phyloP scores from a whole-genome alignment of 2,888 invertebrate species.

The Caenorhabditis sp. region DNA sequence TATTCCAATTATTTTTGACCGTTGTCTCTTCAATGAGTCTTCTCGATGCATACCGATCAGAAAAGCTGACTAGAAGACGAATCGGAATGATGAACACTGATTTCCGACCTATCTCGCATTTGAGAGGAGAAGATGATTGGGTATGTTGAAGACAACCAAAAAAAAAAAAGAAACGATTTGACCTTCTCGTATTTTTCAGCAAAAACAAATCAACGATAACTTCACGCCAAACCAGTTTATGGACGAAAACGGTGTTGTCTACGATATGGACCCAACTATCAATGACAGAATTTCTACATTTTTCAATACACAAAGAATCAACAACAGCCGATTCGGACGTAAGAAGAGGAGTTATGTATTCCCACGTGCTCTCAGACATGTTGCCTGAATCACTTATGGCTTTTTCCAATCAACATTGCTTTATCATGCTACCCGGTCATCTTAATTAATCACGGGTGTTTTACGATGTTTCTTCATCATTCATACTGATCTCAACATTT shows the following conservation, averaged over 20 bases:
- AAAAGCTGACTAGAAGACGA: conserved; percentile 39
- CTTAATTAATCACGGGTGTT: not conserved
- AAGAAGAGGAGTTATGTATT: conserved; percentile 32
- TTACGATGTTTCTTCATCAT: not conserved
- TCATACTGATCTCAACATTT: not conserved
- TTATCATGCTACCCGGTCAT: not conserved
- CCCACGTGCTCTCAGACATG: conserved; percentile 4
- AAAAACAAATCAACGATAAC: conserved; percentile 48
- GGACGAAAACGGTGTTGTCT: conserved; percentile 54
- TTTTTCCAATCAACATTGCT: not conserved
- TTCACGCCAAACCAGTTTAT: conserved; percentile 49
- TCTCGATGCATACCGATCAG: conserved; percentile 48
- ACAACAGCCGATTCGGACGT: conserved; percentile 31
- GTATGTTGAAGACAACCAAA: conserved; percentile 19
- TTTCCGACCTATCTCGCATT: conserved; percentile 48
- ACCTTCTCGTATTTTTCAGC: conserved; percentile 25
- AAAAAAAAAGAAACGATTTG: not conserved
- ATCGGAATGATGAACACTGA: conserved; percentile 47
- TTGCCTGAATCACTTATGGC: not conserved
- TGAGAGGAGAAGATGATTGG: conserved; percentile 55
- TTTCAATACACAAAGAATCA: conserved; percentile 39
- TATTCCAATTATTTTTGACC: conserved; percentile 23
- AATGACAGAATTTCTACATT: conserved; percentile 44
- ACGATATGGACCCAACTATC: conserved; percentile 49
- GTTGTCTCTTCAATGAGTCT: conserved; percentile 45